These are phyloP conservation scores for Prionailurus bengalensis DNA, from an alignment of 2,113 vertebrate species.

Conservation along the genomic window DNA sequence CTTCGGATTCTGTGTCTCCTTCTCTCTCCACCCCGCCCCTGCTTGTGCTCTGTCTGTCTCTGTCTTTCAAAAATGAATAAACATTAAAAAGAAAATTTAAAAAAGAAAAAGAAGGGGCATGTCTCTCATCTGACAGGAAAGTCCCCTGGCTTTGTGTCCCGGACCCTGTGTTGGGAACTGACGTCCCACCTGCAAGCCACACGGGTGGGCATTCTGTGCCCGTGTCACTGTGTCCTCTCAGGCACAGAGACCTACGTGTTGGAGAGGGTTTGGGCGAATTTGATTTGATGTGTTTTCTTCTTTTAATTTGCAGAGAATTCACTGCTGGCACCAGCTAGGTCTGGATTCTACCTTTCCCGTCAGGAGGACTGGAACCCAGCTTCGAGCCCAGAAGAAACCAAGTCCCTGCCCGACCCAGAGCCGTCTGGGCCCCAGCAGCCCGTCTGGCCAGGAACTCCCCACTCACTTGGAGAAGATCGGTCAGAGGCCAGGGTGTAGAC, in stretches of 20 bases:
- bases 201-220: not conserved
- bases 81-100: too few species aligned
- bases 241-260: rapidly evolving
- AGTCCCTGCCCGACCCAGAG: too few species aligned
- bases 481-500: not conserved
- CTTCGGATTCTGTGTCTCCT: too few species aligned
- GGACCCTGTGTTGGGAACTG: not conserved
- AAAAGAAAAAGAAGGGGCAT: too few species aligned
- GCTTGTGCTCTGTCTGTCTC: too few species aligned
- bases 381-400: not conserved
- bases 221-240: rapidly evolving
- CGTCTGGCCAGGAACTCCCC: not conserved
- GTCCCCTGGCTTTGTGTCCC: not conserved
- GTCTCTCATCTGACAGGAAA: not conserved
- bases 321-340: not conserved
- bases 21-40: too few species aligned
- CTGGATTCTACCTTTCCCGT: not conserved
- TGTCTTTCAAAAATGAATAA: too few species aligned
- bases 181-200: too few species aligned
- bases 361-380: not conserved
- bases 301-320: not conserved
- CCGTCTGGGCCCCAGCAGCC: not conserved
- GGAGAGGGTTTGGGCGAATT: not conserved
- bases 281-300: not conserved
- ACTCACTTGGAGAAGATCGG: not conserved